A percentile compares a stretch with the other conserved stretches of the same genome.
These are phyloP conservation scores for honey bee (Apis mellifera) DNA, from an alignment of 1,140 invertebrate genomes.

Conservation along the genomic window DNA sequence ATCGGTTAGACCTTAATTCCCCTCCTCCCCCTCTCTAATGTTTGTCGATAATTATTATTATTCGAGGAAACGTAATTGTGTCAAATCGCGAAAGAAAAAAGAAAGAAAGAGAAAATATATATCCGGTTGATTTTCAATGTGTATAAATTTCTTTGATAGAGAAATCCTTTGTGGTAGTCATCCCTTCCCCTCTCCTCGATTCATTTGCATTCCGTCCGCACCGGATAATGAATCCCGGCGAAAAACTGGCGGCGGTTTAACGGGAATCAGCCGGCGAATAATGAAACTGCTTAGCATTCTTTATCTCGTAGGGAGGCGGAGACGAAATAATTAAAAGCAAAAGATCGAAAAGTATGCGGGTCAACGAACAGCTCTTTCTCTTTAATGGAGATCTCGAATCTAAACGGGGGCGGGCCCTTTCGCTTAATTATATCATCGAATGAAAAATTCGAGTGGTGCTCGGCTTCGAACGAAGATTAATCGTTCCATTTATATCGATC, in stretches of 20 bases:
- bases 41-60: background rate
- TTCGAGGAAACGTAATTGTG: background rate
- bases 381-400: conserved; percentile 58
- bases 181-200: conserved; percentile 34
- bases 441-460: conserved; percentile 18
- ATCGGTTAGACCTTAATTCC: background rate
- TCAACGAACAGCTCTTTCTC: conserved; percentile 54
- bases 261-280: conserved; percentile 79
- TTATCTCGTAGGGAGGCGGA: conserved; percentile 66
- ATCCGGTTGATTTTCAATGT: background rate
- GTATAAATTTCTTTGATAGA: conserved; percentile 51
- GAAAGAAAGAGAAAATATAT: no score
- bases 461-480: background rate
- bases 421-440: conserved; percentile 17
- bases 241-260: conserved; percentile 78
- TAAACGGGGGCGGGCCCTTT: conserved; percentile 27
- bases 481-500: background rate
- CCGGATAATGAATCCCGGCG: conserved; percentile 78
- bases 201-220: conserved; percentile 79
- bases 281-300: conserved; percentile 80
- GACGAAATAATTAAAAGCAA: conserved; percentile 76
- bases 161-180: conserved; percentile 56
- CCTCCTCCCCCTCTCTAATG: no score
- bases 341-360: conserved; percentile 73
- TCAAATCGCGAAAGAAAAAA: background rate